Conservation (phyloP, 2,113 vertebrate genomes). For the Bujurquina vittata region DNA sequence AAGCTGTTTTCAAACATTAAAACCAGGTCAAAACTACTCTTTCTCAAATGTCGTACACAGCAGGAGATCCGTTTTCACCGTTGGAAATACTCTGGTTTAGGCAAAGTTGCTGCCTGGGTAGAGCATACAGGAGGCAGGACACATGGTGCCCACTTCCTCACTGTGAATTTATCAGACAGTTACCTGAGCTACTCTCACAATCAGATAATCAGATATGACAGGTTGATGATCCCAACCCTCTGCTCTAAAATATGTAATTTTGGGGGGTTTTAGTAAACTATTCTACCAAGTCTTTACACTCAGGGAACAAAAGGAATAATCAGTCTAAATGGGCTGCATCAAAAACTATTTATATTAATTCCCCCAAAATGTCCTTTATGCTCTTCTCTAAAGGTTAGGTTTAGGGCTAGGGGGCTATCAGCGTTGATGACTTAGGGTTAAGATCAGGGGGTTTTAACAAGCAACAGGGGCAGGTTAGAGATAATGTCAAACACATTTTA, state of each 20-base stretch:
- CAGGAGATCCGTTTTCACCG: background rate
- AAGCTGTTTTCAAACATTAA: background rate
- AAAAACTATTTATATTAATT: background rate
- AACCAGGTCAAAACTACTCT: background rate
- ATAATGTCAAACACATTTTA: background rate
- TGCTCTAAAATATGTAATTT: background rate
- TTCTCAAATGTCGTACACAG: background rate
- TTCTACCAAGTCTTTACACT: background rate
- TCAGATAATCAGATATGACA: background rate
- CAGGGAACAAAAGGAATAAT: background rate
- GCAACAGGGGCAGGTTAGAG: background rate
- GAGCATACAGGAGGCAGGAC: background rate
- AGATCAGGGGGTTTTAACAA: background rate
- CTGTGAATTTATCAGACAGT: conserved; percentile 6
- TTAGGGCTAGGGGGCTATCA: background rate
- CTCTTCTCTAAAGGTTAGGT: background rate
- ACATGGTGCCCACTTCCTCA: background rate
- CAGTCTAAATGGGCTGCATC: background rate
- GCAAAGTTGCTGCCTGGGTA: background rate
- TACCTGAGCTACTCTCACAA: background rate
- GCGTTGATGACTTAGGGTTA: background rate
- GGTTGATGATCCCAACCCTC: background rate
- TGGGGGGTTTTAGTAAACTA: background rate
- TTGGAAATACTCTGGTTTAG: background rate
- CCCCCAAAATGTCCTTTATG: background rate